Conservation (phyloP, 1,140 invertebrate genomes). For the Agrilus planipennis region DNA sequence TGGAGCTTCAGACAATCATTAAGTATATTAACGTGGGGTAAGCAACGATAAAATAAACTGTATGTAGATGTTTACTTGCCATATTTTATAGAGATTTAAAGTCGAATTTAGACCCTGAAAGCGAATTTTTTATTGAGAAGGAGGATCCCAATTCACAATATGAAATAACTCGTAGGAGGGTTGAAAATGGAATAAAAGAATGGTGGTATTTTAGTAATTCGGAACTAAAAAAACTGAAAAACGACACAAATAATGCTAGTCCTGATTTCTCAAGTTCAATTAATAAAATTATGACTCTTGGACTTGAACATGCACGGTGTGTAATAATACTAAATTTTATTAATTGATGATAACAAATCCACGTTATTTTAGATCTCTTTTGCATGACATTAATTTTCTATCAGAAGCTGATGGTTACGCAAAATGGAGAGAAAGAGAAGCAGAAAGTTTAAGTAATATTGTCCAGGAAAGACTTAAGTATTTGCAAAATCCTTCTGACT, state of each 20-base stretch:
- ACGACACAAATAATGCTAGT: constrained; percentile 40
- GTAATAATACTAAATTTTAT: constrained; percentile 1
- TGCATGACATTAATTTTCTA: background rate
- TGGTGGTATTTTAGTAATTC: constrained; percentile 67
- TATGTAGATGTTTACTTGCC: constrained; percentile 3
- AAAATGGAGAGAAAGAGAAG: constrained; percentile 69
- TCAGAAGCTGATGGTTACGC: constrained; percentile 40
- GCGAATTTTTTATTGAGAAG: constrained; percentile 25
- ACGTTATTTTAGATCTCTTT: background rate
- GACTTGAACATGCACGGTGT: constrained; percentile 56
- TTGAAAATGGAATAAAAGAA: constrained; percentile 67
- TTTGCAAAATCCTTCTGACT: constrained; percentile 85
- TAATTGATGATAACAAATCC: background rate
- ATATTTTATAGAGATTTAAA: constrained; percentile 27
- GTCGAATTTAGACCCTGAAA: constrained; percentile 22
- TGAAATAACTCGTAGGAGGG: constrained; percentile 64
- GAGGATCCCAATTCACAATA: constrained; percentile 62
- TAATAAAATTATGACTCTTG: constrained; percentile 47
- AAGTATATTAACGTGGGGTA: constrained; percentile 30
- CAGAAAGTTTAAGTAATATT: constrained; percentile 64
- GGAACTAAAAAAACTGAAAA: constrained; percentile 61
- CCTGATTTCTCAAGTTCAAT: constrained; percentile 41
- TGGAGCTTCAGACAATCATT: constrained; percentile 29
- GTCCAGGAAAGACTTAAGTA: constrained; percentile 68
- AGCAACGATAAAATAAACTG: constrained; percentile 7